phyloP scores from a whole-genome alignment of 2,113 vertebrate genomes.

The Clarias batrachus region DNA sequence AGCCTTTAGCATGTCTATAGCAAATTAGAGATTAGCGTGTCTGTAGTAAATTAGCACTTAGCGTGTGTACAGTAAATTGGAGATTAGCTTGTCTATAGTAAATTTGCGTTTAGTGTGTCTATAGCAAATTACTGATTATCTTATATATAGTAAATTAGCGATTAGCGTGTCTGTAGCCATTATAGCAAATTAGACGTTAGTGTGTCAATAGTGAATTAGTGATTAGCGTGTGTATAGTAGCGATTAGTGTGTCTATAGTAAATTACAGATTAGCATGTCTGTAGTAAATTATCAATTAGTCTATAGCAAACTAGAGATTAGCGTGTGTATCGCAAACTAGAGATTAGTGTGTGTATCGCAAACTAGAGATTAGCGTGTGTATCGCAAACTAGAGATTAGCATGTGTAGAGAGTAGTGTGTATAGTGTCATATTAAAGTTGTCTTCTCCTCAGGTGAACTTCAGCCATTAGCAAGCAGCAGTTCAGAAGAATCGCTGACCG shows the following conservation, averaged over 20 bases:
- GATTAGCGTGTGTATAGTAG: background rate
- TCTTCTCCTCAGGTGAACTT: constrained; percentile 61
- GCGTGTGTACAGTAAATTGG: no score
- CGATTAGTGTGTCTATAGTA: background rate
- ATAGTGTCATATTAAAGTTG: no score
- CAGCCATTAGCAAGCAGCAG: constrained; percentile 66
- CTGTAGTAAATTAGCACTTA: no score
- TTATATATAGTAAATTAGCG: background rate
- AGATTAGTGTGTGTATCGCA: no score
- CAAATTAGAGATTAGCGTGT: no score
- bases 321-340: background rate
- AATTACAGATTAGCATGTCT: no score
- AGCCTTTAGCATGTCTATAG: background rate
- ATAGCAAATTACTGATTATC: no score
- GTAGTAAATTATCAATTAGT: background rate
- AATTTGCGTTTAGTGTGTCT: no score
- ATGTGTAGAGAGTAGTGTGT: background rate
- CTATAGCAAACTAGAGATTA: background rate
- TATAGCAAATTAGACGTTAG: no score
- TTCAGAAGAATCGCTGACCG: constrained; percentile 64
- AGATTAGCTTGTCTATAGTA: no score
- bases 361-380: no score
- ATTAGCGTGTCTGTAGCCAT: background rate
- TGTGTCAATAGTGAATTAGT: background rate
- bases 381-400: no score